phyloP scores from a whole-genome alignment of 1,140 invertebrate species.

The Plodia interpunctella region DNA sequence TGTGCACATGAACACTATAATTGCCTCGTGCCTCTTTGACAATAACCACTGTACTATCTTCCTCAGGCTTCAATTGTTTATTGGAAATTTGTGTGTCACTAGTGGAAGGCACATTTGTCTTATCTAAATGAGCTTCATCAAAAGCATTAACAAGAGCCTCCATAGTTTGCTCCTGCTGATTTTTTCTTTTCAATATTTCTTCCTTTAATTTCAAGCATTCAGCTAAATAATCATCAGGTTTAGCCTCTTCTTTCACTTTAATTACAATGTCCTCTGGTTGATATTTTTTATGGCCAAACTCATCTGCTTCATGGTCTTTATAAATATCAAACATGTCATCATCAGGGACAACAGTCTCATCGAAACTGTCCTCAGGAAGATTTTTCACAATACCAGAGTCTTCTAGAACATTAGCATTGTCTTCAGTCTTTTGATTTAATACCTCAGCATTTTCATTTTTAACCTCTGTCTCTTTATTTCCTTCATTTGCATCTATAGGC shows the following conservation, averaged over 20 bases:
- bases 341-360: slow-evolving; percentile 42
- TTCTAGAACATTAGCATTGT: slow-evolving; percentile 23
- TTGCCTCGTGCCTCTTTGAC: slow-evolving; percentile 11
- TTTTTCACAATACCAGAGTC: slow-evolving; percentile 42
- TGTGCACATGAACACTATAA: slow-evolving; percentile 45
- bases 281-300: slow-evolving; percentile 71
- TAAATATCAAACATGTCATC: slow-evolving; percentile 71
- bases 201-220: slow-evolving; percentile 65
- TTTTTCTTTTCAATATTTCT: slow-evolving; percentile 52
- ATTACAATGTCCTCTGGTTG: slow-evolving; percentile 52
- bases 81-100: slow-evolving; percentile 17
- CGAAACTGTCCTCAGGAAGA: slow-evolving; percentile 57
- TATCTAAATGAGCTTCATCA: slow-evolving; percentile 50
- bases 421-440: slow-evolving; percentile 6
- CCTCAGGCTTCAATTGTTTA: neutral
- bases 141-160: slow-evolving; percentile 51
- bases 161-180: slow-evolving; percentile 44
- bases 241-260: slow-evolving; percentile 36
- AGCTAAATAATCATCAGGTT: slow-evolving; percentile 43
- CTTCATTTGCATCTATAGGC: slow-evolving; percentile 12
- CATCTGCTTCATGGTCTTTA: slow-evolving; percentile 61
- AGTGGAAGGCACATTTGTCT: slow-evolving; percentile 8
- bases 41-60: slow-evolving; percentile 10
- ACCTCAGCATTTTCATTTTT: neutral
- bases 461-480: slow-evolving; percentile 9